Percentiles rank a stretch among this genome's conserved stretches.
phyloP scores from a whole-genome alignment of 1,140 invertebrate genomes.

The Trinorchestia longiramus region DNA sequence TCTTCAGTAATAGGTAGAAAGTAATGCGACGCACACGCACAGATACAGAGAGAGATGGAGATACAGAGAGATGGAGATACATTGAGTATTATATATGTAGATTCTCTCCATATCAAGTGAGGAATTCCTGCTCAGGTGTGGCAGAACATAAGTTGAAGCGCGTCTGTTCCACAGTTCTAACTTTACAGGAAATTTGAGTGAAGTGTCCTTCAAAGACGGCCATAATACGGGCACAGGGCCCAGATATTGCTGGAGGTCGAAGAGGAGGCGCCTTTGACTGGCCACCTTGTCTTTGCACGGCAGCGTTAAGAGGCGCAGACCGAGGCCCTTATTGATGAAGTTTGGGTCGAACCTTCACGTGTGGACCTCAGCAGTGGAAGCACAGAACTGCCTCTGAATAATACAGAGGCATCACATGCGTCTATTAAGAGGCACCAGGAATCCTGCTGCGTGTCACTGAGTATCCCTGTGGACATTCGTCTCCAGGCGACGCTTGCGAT shows the following conservation, averaged over 20 bases:
- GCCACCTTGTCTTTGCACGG: background rate
- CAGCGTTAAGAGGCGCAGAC: background rate
- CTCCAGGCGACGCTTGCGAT: background rate
- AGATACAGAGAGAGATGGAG: too few relatives aligned
- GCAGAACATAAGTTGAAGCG: background rate
- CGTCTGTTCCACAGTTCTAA: background rate
- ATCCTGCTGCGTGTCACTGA: too few relatives aligned
- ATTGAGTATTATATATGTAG: too few relatives aligned
- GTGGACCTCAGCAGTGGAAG: background rate
- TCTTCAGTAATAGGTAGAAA: too few relatives aligned
- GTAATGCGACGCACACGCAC: too few relatives aligned
- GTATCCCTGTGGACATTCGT: background rate
- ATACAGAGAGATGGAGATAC: too few relatives aligned
- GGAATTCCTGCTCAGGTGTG: background rate
- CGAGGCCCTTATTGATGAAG: background rate
- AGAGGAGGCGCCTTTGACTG: background rate
- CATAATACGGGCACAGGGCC: background rate
- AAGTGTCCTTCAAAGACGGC: background rate
- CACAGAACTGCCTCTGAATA: background rate
- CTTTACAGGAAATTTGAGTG: background rate
- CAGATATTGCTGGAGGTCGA: background rate
- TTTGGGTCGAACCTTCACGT: background rate
- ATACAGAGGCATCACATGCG: background rate
- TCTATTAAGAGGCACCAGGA: background rate
- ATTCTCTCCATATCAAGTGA: too few relatives aligned